These are phyloP conservation scores for Platyrinchus mystaceus DNA, from an alignment of 2,797 vertebrate genomes.

Conservation along the genomic window DNA sequence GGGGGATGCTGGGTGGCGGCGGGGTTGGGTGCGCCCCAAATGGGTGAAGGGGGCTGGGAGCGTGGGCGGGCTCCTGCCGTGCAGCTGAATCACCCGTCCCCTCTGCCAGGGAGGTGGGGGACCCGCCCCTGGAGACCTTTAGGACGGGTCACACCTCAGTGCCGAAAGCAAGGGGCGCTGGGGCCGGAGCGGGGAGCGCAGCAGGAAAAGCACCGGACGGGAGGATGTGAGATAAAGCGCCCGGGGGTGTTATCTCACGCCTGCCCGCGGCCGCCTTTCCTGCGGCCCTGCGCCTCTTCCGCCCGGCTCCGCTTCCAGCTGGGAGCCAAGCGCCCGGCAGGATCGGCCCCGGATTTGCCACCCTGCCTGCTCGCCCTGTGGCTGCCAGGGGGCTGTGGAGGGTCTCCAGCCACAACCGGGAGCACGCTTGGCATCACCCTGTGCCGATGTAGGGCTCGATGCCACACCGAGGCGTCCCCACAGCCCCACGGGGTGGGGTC, in stretches of 20 bases:
- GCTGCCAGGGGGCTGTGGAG: fast-evolving
- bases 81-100: neutral
- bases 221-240: constrained; percentile 67
- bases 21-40: neutral
- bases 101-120: neutral
- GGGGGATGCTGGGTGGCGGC: neutral
- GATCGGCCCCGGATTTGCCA: neutral
- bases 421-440: fast-evolving
- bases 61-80: neutral
- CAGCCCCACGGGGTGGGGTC: fast-evolving
- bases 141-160: neutral
- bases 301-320: neutral
- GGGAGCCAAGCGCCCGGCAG: neutral
- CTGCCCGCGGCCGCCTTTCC: constrained; percentile 42
- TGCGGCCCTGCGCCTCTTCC: constrained; percentile 44
- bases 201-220: constrained; percentile 48
- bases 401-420: neutral
- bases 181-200: neutral
- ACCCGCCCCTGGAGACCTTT: neutral
- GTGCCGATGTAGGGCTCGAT: fast-evolving
- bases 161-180: neutral
- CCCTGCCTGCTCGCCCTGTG: fast-evolving
- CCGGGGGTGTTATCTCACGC: constrained; percentile 22
- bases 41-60: neutral
- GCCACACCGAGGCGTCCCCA: neutral